These are phyloP conservation scores for Mesitornis unicolor DNA, from an alignment of 2,113 vertebrate species.

Conservation along the genomic window DNA sequence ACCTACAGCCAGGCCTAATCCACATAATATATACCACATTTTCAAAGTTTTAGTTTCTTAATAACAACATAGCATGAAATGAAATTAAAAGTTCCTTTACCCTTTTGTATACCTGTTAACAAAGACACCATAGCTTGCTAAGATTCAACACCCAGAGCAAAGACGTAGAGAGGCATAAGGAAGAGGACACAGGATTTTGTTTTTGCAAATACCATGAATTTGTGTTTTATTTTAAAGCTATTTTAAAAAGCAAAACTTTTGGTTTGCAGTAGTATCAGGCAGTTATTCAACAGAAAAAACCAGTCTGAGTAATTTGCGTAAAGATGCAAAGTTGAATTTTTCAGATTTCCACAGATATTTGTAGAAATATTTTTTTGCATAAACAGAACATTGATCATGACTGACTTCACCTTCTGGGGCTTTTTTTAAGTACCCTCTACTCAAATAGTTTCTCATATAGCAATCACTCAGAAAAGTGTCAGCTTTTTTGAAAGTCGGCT, in stretches of 20 bases:
- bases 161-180: fast-evolving
- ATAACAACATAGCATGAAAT: not conserved
- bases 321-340: not conserved
- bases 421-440: not conserved
- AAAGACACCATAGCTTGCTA: not conserved
- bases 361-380: not conserved
- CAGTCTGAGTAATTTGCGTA: not conserved
- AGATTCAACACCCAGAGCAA: not conserved
- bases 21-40: not conserved
- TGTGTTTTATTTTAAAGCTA: not conserved
- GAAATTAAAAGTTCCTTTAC: not conserved
- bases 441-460: not conserved
- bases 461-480: not conserved
- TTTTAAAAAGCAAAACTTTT: not conserved
- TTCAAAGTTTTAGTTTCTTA: not conserved
- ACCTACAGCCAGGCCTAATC: not conserved
- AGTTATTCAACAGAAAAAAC: not conserved
- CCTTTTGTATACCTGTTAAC: not conserved
- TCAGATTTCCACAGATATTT: not conserved
- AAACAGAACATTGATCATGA: not conserved
- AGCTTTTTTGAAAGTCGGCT: not conserved
- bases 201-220: not conserved
- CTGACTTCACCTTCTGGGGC: not conserved
- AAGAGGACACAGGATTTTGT: not conserved
- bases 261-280: not conserved